Base-by-base conservation (phyloP, 2,888 invertebrate genomes). In the Morpho achilles region DNA sequence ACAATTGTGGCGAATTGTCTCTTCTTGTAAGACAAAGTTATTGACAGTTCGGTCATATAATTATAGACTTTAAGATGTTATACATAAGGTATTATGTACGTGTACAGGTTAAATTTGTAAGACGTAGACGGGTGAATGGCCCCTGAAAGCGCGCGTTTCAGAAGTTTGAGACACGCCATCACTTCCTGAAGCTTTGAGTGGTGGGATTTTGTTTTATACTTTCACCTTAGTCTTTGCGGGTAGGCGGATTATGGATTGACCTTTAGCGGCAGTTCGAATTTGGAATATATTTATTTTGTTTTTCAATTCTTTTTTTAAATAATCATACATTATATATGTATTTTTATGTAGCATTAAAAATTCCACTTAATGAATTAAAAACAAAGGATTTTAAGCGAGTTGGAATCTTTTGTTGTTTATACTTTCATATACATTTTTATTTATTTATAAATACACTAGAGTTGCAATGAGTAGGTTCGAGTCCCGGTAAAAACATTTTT, bases 101-200 rank as follows among this genome's bases (percentile, higher is more conserved):
- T 63, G 62, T 16, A 45, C 53, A 52, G 53, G 65, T 66, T 68
- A 70, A 62, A 65, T 64, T 69, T 64, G 51, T 61, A 67, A 71
- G 77, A 73, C 69, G 68, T 70, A 72, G 71, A 59, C 70, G 73
- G 82, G 84, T 87, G 80, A 86, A 83, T 66, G 85, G 75, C 76
- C 87, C 65, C 76, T 83, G 83, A 82, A 85, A 84, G 80, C 81
- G 76, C 73, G 76, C 72, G 73, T 79, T 80, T 77, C 79, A 80
- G 77, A 79, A 82, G 79, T 84, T 84, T 82, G 77, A 74, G 73
- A 82, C 82, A 85, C 79, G 81, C 79, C 80, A 82, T 76, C 74
- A 77, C 79, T 86, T 83, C 82, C 81, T 78, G 75, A 69, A 71
- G 67, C 70, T 69, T 65, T 63, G 74, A 75, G 77, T 77, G 79